Percentiles rank a stretch among this genome's conserved stretches.
Conservation (phyloP, 1,140 invertebrate species). For the Epicauta chinensis region DNA sequence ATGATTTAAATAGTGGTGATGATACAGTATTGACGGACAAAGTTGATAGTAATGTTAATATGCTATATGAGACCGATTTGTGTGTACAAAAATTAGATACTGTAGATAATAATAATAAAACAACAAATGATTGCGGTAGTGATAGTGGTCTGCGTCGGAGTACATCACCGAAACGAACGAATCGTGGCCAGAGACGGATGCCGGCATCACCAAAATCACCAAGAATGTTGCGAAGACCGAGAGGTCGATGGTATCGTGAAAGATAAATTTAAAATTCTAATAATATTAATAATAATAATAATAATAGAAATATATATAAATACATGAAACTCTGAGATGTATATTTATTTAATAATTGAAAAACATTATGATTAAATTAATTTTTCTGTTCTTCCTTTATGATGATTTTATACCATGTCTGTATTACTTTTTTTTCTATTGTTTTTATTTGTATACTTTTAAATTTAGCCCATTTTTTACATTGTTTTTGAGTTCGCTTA, state of each 20-base stretch:
- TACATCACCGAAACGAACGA: conserved; percentile 26
- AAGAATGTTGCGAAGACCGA: conserved; percentile 34
- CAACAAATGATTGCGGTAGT: background rate
- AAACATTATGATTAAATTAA: background rate
- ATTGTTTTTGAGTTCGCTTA: too few species aligned
- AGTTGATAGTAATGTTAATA: conserved; percentile 11
- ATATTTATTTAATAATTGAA: too few species aligned
- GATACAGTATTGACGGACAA: conserved; percentile 32
- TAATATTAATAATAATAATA: background rate
- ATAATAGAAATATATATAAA: too few species aligned
- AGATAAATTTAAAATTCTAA: conserved; percentile 29
- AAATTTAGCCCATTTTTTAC: too few species aligned
- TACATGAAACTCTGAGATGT: too few species aligned
- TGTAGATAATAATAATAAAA: conserved; percentile 12
- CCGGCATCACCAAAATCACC: conserved; percentile 36
- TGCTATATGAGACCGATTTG: conserved; percentile 33
- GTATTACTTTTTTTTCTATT: conserved; percentile 12
- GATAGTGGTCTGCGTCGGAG: conserved; percentile 2
- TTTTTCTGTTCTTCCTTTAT: conserved; percentile 24
- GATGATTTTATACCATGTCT: conserved; percentile 33
- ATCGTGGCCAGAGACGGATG: conserved; percentile 25
- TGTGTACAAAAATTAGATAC: conserved; percentile 37
- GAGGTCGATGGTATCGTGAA: conserved; percentile 40
- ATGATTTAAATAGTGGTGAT: conserved; percentile 11
- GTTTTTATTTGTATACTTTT: background rate